These are phyloP conservation scores for Gonatopus flavifemur DNA, from an alignment of 1,140 invertebrate genomes.

Conservation along the genomic window DNA sequence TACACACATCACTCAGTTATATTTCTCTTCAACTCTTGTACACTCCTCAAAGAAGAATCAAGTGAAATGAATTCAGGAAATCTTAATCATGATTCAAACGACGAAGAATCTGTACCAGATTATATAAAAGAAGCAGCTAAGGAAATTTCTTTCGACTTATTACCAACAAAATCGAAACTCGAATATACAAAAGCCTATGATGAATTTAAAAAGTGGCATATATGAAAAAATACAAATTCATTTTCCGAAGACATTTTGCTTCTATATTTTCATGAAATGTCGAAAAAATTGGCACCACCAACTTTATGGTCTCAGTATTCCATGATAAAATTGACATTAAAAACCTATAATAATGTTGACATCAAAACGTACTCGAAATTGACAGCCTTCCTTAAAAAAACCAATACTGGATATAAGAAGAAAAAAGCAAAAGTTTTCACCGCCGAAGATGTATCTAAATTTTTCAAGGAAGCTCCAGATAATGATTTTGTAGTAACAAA, in stretches of 20 bases:
- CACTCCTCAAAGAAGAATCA: too few relatives aligned
- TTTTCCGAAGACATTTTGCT: neutral
- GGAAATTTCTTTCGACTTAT: neutral
- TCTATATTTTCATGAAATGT: neutral
- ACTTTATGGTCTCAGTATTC: neutral
- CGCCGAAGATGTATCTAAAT: neutral
- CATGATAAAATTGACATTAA: neutral
- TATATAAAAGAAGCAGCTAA: neutral
- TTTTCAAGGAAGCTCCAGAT: neutral
- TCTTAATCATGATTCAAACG: too few relatives aligned
- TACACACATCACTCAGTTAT: too few relatives aligned
- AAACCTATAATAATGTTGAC: neutral
- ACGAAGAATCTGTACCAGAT: neutral
- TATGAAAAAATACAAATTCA: neutral
- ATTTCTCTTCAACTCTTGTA: too few relatives aligned
- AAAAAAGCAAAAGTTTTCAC: neutral
- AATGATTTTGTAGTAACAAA: neutral
- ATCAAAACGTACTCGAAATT: neutral
- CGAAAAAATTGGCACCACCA: neutral
- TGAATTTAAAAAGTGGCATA: neutral
- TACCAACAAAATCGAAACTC: neutral
- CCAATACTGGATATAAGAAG: neutral
- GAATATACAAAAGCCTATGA: neutral
- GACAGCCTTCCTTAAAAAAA: neutral
- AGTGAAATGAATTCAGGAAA: too few relatives aligned